Percentiles rank a stretch among this genome's conserved stretches.
Evolutionary conservation across 2,888 invertebrate species (phyloP).

Genomic region (Sympetrum striolatum): DNA sequence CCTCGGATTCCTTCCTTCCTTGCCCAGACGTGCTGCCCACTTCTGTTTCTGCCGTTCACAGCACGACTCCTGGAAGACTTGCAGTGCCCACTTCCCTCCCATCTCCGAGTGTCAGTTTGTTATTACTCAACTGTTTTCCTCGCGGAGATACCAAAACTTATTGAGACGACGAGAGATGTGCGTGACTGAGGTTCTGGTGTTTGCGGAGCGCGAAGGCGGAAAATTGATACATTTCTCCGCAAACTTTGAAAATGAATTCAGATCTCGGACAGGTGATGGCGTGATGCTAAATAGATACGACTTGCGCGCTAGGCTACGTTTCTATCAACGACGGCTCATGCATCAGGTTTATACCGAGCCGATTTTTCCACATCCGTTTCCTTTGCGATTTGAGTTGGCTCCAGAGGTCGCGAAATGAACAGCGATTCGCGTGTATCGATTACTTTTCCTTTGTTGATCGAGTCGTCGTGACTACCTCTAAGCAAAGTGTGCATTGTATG

Average conservation of each 20-base stretch:
- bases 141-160: not conserved
- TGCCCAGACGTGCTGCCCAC: not conserved
- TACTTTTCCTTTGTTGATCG: no score
- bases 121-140: not conserved
- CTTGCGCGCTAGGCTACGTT: not conserved
- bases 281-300: not conserved
- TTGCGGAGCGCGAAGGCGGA: not conserved
- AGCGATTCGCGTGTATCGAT: no score
- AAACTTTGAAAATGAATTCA: not conserved
- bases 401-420: no score
- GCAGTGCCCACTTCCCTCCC: slow-evolving; percentile 6
- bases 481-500: no score
- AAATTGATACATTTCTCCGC: not conserved
- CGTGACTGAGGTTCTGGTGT: not conserved
- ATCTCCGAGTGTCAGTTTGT: not conserved
- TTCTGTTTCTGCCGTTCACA: not conserved
- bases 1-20: not conserved
- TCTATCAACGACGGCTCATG: no score
- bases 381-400: no score
- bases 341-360: no score
- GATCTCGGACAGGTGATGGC: not conserved
- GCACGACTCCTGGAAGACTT: not conserved
- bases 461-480: no score
- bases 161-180: not conserved
- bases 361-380: no score